Evolutionary conservation across 2,113 vertebrate species (phyloP), one percentile per base, ranked within the genome.

Genomic region (Paedocypris sp.): DNA sequence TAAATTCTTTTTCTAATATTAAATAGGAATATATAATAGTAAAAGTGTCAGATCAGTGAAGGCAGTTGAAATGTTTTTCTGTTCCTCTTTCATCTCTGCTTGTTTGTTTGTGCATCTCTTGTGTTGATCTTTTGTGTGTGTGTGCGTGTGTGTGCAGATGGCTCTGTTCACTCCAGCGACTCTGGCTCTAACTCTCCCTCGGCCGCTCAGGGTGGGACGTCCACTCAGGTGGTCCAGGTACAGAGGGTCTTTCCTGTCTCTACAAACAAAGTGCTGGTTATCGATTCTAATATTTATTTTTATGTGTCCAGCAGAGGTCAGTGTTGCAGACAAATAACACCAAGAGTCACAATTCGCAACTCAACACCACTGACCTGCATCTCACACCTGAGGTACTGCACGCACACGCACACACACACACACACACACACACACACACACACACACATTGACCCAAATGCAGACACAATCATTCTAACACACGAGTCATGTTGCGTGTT

Each of bases 141-240:
- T 52, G 20, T 59, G 1, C 36, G 2, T 66, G 1, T 42, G 3
- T 36, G 29, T 52, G n/a, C 74, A 93, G 91, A 94, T 78, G 86
- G 88, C 22, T 83, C 87, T 39, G 79, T 85, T 77, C 84, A 89
- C 68, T 88, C 89, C 60, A 92, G 80, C 2, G 91, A 94, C 72
- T 90, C 89, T 0, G 90, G 91, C 72, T 86, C 89, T 67, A 91
- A 87, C 69, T 86, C 90, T 0, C 81, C 88, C 19, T 81, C 86
- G 3, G 65, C 84, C 0, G 78, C 73, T 26, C 84, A 84, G 73
- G 81, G 86, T 0, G 83, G 83, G 7, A 87, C 91, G 31, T 88
- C 91, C 1, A 88, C 90, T 20, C 91, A 91, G 70, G 90, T 89
- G 69, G 89, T 91, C 13, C 91, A 89, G 62, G 86, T 88, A 63